These are phyloP conservation scores for Drosophila putrida DNA, from an alignment of 2,888 invertebrate genomes.

Conservation along the genomic window DNA sequence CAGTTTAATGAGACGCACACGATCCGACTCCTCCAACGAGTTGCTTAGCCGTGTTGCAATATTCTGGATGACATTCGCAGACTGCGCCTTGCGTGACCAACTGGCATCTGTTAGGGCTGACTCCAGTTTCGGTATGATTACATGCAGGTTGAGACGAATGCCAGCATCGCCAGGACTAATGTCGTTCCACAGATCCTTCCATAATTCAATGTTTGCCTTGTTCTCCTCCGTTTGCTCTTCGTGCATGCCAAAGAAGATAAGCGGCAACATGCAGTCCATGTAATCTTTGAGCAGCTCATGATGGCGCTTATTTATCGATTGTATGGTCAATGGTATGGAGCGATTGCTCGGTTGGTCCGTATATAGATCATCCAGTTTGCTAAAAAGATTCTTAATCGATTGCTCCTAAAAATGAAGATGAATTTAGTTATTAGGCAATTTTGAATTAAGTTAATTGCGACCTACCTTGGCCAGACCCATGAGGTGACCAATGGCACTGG, in stretches of 20 bases:
- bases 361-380: slow-evolving; percentile 87
- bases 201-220: slow-evolving; percentile 89
- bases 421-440: not conserved
- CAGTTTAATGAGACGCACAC: slow-evolving; percentile 89
- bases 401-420: slow-evolving; percentile 81
- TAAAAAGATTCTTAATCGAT: slow-evolving; percentile 87
- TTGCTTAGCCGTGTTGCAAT: slow-evolving; percentile 90
- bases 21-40: slow-evolving; percentile 88
- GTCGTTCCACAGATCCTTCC: slow-evolving; percentile 96
- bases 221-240: slow-evolving; percentile 89
- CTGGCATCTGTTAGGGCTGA: slow-evolving; percentile 92
- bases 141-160: slow-evolving; percentile 90
- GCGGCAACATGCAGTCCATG: slow-evolving; percentile 90
- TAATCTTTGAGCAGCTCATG: slow-evolving; percentile 93
- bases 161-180: slow-evolving; percentile 95
- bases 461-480: slow-evolving; percentile 92
- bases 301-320: slow-evolving; percentile 93
- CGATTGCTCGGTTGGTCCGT: slow-evolving; percentile 91
- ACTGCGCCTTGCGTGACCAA: slow-evolving; percentile 95
- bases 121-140: slow-evolving; percentile 90
- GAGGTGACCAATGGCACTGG: slow-evolving; percentile 93
- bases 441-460: too few relatives aligned
- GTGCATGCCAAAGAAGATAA: slow-evolving; percentile 96
- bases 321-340: slow-evolving; percentile 91
- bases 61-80: slow-evolving; percentile 92